Conservation (phyloP, 2,888 invertebrate species). For the Carpatolechia fugitivella region DNA sequence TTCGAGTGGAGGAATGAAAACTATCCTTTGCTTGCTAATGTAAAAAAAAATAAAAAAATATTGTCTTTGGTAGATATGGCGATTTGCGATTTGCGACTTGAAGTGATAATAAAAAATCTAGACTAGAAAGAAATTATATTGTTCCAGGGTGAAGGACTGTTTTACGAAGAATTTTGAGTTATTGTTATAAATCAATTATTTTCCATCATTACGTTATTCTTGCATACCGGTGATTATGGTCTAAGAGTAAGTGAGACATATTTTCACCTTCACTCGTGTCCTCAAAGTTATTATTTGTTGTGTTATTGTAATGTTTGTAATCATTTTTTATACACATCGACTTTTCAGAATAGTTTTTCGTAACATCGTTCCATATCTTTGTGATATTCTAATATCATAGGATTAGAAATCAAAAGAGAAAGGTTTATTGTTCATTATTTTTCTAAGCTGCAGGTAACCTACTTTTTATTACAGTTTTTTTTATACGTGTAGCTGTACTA, state of each 20-base stretch:
- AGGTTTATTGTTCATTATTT: conserved; percentile 43
- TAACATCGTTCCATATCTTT: too few species aligned
- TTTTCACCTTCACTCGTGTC: conserved; percentile 55
- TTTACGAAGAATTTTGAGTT: background rate
- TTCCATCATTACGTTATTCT: background rate
- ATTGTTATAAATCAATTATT: background rate
- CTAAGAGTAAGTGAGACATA: conserved; percentile 19
- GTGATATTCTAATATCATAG: background rate
- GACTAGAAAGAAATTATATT: conserved; percentile 9
- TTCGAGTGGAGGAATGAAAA: too few species aligned
- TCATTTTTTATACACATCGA: conserved; percentile 6
- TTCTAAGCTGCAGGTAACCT: conserved; percentile 44
- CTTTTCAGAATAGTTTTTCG: background rate
- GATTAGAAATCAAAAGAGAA: conserved; percentile 45
- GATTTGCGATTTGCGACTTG: conserved; percentile 26
- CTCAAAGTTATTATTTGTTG: conserved; percentile 39
- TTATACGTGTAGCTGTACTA: background rate
- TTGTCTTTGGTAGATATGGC: conserved; percentile 28
- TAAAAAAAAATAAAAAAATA: background rate
- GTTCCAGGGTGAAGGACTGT: conserved; percentile 1
- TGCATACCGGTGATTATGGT: conserved; percentile 16
- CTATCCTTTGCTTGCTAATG: too few species aligned
- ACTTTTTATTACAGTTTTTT: conserved; percentile 32
- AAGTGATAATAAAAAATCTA: conserved; percentile 28
- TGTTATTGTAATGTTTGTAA: conserved; percentile 28